phyloP scores from a whole-genome alignment of 23 tunicate species.

The Diplosoma virens region DNA sequence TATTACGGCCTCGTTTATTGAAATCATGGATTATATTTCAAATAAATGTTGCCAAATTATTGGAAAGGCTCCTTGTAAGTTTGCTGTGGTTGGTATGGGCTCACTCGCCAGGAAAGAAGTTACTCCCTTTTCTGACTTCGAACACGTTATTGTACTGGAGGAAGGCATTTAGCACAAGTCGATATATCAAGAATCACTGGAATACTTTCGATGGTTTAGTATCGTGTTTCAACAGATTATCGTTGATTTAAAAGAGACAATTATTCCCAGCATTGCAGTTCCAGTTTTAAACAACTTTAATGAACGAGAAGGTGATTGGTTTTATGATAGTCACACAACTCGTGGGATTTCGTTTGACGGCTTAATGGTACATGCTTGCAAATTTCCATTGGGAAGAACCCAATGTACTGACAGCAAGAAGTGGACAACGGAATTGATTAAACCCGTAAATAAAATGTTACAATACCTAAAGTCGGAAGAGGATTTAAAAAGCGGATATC shows the following conservation, averaged over 20 bases:
- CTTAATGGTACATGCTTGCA: background rate
- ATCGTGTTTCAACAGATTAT: constrained; percentile 25
- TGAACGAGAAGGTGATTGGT: background rate
- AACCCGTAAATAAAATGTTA: constrained; percentile 30
- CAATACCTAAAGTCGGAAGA: background rate
- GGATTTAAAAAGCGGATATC: background rate
- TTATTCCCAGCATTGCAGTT: background rate
- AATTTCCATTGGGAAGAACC: constrained; percentile 9
- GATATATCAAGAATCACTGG: too few species aligned
- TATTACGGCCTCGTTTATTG: too few species aligned
- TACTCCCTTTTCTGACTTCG: too few species aligned
- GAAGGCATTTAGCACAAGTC: too few species aligned
- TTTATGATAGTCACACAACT: background rate
- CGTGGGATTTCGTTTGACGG: constrained; percentile 13
- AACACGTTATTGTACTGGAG: too few species aligned
- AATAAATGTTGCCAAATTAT: too few species aligned
- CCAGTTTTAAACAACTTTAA: background rate
- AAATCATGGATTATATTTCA: too few species aligned
- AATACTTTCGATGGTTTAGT: constrained; percentile 45
- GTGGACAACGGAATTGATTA: constrained; percentile 17
- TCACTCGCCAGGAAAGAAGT: too few species aligned
- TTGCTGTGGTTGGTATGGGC: too few species aligned
- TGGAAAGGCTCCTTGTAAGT: too few species aligned
- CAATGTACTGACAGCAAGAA: background rate
- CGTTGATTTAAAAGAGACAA: constrained; percentile 9